Base-by-base conservation (phyloP, 1,140 invertebrate genomes). In the Diabrotica undecimpunctata region DNA sequence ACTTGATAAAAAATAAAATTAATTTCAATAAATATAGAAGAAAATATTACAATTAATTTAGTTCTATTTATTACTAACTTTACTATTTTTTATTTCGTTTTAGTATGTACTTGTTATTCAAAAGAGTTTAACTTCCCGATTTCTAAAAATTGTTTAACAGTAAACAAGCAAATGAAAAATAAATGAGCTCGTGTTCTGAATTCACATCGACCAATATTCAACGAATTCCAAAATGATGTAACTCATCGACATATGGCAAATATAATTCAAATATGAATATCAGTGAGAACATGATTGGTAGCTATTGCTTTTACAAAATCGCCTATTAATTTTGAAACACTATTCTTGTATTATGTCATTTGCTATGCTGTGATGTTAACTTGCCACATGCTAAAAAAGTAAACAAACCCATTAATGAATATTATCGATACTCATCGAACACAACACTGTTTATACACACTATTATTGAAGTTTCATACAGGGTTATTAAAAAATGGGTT, bases 161-260 rank as follows among this genome's bases (percentile, higher is more conserved):
- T 46, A 46, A 46, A 46, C n/a, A 46, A 10, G n/a, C 41, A 46
- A 8, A n/a, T 25, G 41, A n/a, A 46, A 46, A 46, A 46, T 46
- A 46, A 46, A 46, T 46, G 8, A 46, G 8, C 5, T 10, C 8
- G 41, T n/a, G 8, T n/a, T 46, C 41, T 25, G 5, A n/a, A 46
- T 46, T 46, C n/a, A 46, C n/a, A 46, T 46, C 8, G 41, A 46
- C 8, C n/a, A 46, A 46, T 46, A 46, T 46, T 46, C 41, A 46
- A 46, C 41, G 41, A 46, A 46, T 46, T n/a, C 8, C 4, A 46
- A 2, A 46, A 46, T 46, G 41, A 46, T 46, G 41, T n/a, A 46
- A 46, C 41, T 46, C 41, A 46, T 46, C 41, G 41, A 12, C 54
- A 55, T 55, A 55, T 55, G 54, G 54, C 54, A 55, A 36, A 55